phyloP scores from a whole-genome alignment of 2,113 vertebrate species.

The Erpornis zantholeuca region DNA sequence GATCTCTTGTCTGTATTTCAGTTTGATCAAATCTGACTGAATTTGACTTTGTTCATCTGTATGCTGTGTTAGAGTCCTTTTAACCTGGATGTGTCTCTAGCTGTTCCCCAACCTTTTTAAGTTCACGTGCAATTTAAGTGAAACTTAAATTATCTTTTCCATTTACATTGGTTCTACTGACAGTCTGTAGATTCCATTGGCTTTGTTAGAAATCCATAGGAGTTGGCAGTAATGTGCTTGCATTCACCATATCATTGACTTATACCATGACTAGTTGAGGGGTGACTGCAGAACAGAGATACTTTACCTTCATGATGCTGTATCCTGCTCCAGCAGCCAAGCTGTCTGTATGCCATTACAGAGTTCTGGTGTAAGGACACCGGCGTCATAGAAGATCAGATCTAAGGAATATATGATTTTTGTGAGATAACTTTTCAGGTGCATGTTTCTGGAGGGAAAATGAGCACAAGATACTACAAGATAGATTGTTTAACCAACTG shows the following conservation, averaged over 20 bases:
- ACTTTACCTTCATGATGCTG: not conserved
- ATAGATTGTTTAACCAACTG: not conserved
- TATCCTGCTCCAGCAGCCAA: not conserved
- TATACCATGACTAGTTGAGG: not conserved
- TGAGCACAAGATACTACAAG: not conserved
- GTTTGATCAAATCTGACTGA: not conserved
- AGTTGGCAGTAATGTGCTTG: not conserved
- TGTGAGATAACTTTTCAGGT: not conserved
- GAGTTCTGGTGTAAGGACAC: not conserved
- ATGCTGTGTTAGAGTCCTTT: not conserved
- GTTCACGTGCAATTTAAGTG: not conserved
- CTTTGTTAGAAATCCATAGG: not conserved
- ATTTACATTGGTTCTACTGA: not conserved
- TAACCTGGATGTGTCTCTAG: not conserved
- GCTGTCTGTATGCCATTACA: not conserved
- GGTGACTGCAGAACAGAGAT: not conserved
- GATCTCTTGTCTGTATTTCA: not conserved
- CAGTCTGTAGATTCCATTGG: not conserved
- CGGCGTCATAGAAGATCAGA: not conserved
- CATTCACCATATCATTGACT: rapidly evolving
- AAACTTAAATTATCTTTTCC: not conserved
- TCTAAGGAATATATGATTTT: not conserved
- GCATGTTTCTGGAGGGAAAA: not conserved
- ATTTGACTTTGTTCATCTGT: not conserved
- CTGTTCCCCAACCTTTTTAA: not conserved